Conservation (phyloP, 2,888 invertebrate species). For the Azorinus chamasolen region DNA sequence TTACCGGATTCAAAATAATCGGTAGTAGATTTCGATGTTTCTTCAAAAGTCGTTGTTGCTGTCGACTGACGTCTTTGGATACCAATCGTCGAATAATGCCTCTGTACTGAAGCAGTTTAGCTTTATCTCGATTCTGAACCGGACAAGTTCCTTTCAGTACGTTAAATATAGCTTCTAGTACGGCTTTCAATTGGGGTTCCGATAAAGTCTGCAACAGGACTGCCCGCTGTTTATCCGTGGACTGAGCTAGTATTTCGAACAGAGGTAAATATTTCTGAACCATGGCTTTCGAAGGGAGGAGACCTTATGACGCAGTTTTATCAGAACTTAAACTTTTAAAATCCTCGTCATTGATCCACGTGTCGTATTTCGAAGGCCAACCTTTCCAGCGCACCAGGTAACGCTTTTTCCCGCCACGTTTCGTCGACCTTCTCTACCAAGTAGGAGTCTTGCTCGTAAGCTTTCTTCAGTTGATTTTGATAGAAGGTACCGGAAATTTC, state of each 20-base stretch:
- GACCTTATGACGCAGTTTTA: conserved; percentile 17
- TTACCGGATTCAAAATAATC: conserved; percentile 32
- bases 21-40: conserved; percentile 34
- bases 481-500: conserved; percentile 29
- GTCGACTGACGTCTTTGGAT: conserved; percentile 29
- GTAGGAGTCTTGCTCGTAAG: conserved; percentile 35
- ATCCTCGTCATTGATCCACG: conserved; percentile 40
- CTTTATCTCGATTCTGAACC: conserved; percentile 39
- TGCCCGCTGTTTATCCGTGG: conserved; percentile 25
- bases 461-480: conserved; percentile 49
- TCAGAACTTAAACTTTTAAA: conserved; percentile 20
- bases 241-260: conserved; percentile 28
- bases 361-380: conserved; percentile 40
- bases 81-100: conserved; percentile 41
- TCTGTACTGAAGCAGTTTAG: conserved; percentile 27
- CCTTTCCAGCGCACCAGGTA: conserved; percentile 40
- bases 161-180: conserved; percentile 56
- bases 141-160: conserved; percentile 45
- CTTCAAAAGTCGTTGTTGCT: conserved; percentile 34
- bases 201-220: conserved; percentile 24
- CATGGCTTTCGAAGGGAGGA: neutral
- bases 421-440: conserved; percentile 40
- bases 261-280: conserved; percentile 35
- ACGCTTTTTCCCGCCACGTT: conserved; percentile 10
- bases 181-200: conserved; percentile 26